phyloP scores from a whole-genome alignment of 2,797 vertebrate species.

The Eulemur rubriventer region DNA sequence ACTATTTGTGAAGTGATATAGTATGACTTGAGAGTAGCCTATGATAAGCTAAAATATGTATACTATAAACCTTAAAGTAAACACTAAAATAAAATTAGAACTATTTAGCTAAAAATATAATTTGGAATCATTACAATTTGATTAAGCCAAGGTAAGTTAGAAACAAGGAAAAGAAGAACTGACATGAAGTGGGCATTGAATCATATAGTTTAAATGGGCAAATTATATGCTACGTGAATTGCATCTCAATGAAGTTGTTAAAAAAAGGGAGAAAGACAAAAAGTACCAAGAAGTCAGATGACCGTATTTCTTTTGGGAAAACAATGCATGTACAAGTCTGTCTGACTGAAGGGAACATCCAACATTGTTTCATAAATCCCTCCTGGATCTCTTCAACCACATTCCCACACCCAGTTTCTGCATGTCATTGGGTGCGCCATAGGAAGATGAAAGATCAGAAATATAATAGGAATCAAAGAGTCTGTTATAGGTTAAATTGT shows the following conservation, averaged over 20 bases:
- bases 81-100: not conserved
- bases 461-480: not conserved
- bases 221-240: not conserved
- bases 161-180: not conserved
- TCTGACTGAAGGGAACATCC: not conserved
- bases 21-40: not conserved
- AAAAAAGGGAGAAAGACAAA: not conserved
- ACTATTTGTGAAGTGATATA: not conserved
- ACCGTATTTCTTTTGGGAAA: not conserved
- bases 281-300: not conserved
- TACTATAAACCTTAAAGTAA: not conserved
- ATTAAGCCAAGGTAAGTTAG: not conserved
- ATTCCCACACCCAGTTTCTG: not conserved
- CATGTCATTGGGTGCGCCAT: not conserved
- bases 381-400: not conserved
- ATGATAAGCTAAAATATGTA: not conserved
- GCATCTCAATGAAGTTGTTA: not conserved
- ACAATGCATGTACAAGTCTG: not conserved
- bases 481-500: not conserved
- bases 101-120: not conserved
- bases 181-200: not conserved
- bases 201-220: not conserved
- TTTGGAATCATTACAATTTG: not conserved
- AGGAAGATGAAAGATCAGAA: not conserved
- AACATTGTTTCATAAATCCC: too few relatives aligned